Evolutionary conservation across 2,113 vertebrate species (phyloP).

Genomic region (Otis tarda): DNA sequence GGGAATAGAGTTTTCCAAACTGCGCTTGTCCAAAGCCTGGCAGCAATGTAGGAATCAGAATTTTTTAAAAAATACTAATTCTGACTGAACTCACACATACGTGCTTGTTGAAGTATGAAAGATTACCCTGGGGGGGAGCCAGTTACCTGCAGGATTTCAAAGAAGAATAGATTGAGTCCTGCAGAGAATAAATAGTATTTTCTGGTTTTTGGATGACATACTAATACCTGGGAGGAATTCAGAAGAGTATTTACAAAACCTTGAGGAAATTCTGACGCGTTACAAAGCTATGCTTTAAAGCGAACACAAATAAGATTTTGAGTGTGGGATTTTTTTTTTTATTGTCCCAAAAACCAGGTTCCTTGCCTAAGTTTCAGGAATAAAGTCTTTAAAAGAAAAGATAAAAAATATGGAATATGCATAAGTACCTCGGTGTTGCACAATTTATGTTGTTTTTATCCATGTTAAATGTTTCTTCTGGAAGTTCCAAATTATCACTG

Average conservation of each 20-base stretch:
- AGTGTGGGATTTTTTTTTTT: not conserved
- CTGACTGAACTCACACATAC: slow-evolving; percentile 1
- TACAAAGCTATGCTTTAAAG: not conserved
- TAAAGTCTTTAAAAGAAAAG: not conserved
- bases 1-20: not conserved
- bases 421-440: not conserved
- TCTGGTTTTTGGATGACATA: slow-evolving; percentile 48
- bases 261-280: slow-evolving; percentile 16
- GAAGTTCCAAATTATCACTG: not conserved
- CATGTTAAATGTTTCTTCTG: not conserved
- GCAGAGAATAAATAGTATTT: slow-evolving; percentile 62
- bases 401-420: not conserved
- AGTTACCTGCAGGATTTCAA: slow-evolving; percentile 56
- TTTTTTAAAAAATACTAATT: not conserved
- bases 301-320: not conserved
- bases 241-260: slow-evolving; percentile 53
- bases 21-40: not conserved
- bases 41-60: not conserved
- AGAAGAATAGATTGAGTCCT: slow-evolving; percentile 31
- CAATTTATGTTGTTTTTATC: not conserved
- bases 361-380: not conserved
- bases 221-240: slow-evolving; percentile 51
- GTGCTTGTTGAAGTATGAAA: not conserved
- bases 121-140: slow-evolving; percentile 44
- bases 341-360: not conserved